Conservation (phyloP, 2,113 vertebrate genomes). For the Colaptes auratus region DNA sequence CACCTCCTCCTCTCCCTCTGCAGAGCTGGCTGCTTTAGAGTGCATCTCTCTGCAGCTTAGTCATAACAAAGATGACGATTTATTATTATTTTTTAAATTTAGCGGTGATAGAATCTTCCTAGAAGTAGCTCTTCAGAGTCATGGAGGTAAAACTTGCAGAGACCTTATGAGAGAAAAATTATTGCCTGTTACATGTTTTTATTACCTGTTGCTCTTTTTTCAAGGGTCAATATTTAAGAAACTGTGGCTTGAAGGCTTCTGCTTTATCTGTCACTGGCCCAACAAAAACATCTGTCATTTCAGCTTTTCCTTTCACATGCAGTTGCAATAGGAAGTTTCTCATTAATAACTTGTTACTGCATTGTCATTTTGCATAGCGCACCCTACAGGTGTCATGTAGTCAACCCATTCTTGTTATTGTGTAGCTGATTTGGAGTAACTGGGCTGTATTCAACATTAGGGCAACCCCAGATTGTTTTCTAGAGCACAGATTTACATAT, state of each 20-base stretch:
- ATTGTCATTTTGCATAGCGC: not conserved
- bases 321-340: not conserved
- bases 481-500: not conserved
- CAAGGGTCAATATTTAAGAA: not conserved
- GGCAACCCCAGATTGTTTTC: not conserved
- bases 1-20: not conserved
- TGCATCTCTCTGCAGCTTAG: not conserved
- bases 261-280: not conserved
- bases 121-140: not conserved
- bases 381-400: not conserved
- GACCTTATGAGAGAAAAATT: not conserved
- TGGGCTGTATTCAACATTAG: not conserved
- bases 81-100: not conserved
- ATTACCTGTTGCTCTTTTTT: not conserved
- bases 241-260: not conserved
- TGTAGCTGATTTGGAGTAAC: not conserved
- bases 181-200: not conserved
- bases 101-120: not conserved
- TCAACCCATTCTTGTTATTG: not conserved
- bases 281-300: not conserved
- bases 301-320: not conserved
- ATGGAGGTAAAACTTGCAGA: not conserved
- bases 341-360: not conserved
- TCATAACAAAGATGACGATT: not conserved
- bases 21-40: not conserved